Evolutionary conservation across 2,888 invertebrate species (phyloP).

Genomic region (Lithophane ornitopus): DNA sequence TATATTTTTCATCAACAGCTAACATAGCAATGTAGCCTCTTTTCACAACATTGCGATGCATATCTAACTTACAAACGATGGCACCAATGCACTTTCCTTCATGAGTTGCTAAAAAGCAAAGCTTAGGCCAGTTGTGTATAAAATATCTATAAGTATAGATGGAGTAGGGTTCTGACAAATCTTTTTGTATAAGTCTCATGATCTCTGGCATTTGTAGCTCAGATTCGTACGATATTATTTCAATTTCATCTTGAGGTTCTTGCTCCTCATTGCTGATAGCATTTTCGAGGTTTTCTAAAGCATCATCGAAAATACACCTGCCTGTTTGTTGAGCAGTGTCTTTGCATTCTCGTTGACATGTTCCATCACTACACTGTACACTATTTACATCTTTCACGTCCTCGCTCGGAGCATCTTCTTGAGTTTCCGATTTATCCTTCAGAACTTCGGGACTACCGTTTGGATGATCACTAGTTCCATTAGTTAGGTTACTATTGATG

Average conservation of each 20-base stretch:
- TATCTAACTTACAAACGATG: constrained; percentile 99
- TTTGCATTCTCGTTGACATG: constrained; percentile 69
- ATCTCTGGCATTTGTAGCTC: constrained; percentile 99
- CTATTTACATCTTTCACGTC: constrained; percentile 82
- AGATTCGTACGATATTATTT: constrained; percentile 94
- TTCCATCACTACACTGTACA: constrained; percentile 82
- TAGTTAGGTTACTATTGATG: constrained; percentile 86
- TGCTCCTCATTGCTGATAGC: constrained; percentile 73
- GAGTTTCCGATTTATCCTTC: constrained; percentile 73
- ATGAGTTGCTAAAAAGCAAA: constrained; percentile 98
- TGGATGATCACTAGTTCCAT: constrained; percentile 86
- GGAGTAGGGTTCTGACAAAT: constrained; percentile 99
- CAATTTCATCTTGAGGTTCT: constrained; percentile 79
- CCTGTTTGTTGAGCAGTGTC: constrained; percentile 68
- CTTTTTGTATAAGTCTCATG: constrained; percentile 99
- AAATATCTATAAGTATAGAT: constrained; percentile 99
- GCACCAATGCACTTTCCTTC: constrained; percentile 98
- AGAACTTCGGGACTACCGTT: constrained; percentile 76
- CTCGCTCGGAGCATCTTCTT: constrained; percentile 74
- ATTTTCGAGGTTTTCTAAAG: constrained; percentile 75
- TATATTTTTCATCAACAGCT: constrained; percentile 98
- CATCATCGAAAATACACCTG: constrained; percentile 74
- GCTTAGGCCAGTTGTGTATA: constrained; percentile 99
- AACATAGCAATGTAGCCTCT: constrained; percentile 99
- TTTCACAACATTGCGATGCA: constrained; percentile 96